A percentile compares a stretch with the other conserved stretches of the same genome.
phyloP scores from a whole-genome alignment of 2,113 vertebrate genomes.

The Lepus timidus region DNA sequence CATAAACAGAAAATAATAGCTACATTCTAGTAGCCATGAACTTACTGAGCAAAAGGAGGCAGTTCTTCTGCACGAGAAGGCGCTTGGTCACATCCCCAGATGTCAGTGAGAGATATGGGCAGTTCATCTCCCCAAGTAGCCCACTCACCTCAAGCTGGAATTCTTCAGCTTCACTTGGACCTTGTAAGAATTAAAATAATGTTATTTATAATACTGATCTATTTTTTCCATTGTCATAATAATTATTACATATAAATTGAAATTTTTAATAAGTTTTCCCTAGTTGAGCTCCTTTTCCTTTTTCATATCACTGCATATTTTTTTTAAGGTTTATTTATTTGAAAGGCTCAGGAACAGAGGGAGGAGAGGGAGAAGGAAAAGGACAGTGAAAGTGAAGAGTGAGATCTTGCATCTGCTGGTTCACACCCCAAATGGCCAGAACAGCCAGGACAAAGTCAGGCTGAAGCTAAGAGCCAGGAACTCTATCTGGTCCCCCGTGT shows the following conservation, averaged over 20 bases:
- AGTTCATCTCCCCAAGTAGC: constrained; percentile 95
- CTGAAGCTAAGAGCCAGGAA: too few species aligned
- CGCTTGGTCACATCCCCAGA: constrained; percentile 95
- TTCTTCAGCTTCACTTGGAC: constrained; percentile 95
- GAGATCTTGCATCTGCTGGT: too few species aligned
- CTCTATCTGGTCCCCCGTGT: too few species aligned
- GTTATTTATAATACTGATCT: constrained; percentile 14
- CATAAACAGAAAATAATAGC: neutral
- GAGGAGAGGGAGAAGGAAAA: too few species aligned
- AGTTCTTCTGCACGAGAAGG: constrained; percentile 94
- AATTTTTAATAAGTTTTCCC: constrained; percentile 13
- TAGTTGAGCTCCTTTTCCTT: constrained; percentile 8
- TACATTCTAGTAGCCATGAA: constrained; percentile 76
- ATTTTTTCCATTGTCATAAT: neutral
- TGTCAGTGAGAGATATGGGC: constrained; percentile 93
- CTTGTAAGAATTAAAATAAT: constrained; percentile 84
- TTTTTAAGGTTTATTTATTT: neutral
- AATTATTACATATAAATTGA: neutral
- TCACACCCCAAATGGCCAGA: too few species aligned
- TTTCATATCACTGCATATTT: neutral
- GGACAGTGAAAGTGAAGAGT: too few species aligned
- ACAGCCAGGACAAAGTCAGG: too few species aligned
- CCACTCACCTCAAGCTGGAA: constrained; percentile 99
- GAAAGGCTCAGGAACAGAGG: too few species aligned
- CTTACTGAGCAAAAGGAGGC: constrained; percentile 97